Conservation (phyloP, 2,797 vertebrate species). For the Valencia hispanica region DNA sequence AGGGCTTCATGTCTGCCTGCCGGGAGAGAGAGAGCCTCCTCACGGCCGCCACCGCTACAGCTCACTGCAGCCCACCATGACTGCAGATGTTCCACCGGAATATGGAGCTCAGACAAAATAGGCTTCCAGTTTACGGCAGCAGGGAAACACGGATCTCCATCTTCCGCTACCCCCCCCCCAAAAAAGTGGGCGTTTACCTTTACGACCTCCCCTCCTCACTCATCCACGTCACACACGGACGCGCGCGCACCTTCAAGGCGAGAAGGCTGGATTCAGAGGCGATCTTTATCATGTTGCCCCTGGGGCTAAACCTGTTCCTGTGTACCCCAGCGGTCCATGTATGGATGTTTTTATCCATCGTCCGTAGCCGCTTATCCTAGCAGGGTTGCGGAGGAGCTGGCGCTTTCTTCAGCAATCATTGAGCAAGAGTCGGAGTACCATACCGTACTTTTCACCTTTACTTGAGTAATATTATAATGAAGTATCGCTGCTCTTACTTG, state of each 20-base stretch:
- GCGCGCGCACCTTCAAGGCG: not conserved
- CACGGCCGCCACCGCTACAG: conserved; percentile 6
- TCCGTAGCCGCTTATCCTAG: not conserved
- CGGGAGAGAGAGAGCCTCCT: not conserved
- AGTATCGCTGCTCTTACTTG: too few species aligned
- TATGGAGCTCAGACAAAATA: conserved; percentile 31
- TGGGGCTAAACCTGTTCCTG: not conserved
- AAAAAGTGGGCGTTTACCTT: conserved; percentile 50
- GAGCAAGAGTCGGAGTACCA: not conserved
- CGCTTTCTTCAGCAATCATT: not conserved
- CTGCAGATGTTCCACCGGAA: conserved; percentile 43
- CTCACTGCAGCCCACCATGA: conserved; percentile 11
- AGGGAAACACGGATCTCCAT: conserved; percentile 26
- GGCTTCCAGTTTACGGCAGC: conserved; percentile 56
- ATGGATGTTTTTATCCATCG: not conserved
- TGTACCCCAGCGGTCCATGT: not conserved
- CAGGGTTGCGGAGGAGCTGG: not conserved
- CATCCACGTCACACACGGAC: not conserved
- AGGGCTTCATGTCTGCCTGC: conserved; percentile 19
- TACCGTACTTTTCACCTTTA: too few species aligned
- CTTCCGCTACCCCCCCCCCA: conserved; percentile 70
- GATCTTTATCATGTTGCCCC: not conserved
- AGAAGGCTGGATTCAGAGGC: not conserved
- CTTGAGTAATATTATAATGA: too few species aligned
- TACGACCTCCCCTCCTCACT: not conserved